Evolutionary conservation across 1,140 invertebrate genomes (phyloP).

Genomic region (Drosophila ficusphila): DNA sequence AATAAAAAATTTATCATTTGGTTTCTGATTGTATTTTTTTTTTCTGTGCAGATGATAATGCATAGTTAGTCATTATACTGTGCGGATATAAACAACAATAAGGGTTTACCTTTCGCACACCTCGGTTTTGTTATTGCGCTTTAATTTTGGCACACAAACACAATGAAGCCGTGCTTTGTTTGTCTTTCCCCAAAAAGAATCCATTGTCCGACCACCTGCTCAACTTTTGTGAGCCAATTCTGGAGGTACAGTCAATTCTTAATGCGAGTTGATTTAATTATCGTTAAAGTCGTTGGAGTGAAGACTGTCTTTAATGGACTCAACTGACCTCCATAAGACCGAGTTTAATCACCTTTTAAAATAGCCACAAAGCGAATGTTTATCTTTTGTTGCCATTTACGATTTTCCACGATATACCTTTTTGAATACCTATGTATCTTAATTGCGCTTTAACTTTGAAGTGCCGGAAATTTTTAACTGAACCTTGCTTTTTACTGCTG

Average conservation of each 20-base stretch:
- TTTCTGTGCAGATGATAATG: slow-evolving; percentile 11
- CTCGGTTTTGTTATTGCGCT: slow-evolving; percentile 56
- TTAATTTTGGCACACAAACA: slow-evolving; percentile 39
- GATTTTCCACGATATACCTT: slow-evolving; percentile 19
- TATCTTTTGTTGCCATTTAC: slow-evolving; percentile 13
- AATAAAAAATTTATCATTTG: neutral
- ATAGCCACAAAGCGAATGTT: neutral
- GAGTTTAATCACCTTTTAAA: slow-evolving; percentile 44
- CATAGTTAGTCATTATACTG: slow-evolving; percentile 54
- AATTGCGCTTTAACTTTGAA: slow-evolving; percentile 29
- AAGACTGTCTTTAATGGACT: slow-evolving; percentile 16
- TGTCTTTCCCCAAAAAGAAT: slow-evolving; percentile 28
- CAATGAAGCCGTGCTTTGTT: slow-evolving; percentile 27
- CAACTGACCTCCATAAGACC: slow-evolving; percentile 24
- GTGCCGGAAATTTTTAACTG: slow-evolving; percentile 15
- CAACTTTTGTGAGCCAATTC: slow-evolving; percentile 18
- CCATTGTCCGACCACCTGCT: slow-evolving; percentile 46
- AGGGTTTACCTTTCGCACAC: slow-evolving; percentile 3
- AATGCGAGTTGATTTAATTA: slow-evolving; percentile 8
- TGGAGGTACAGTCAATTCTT: slow-evolving; percentile 19
- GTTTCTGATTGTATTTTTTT: too few species aligned
- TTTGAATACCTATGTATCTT: slow-evolving; percentile 4
- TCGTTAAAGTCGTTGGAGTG: slow-evolving; percentile 1
- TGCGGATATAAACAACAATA: neutral
- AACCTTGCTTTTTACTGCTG: slow-evolving; percentile 9